Percentiles rank a stretch among this genome's conserved stretches.
Conservation (phyloP, 1,140 invertebrate species). For the Chironomus tepperi region DNA sequence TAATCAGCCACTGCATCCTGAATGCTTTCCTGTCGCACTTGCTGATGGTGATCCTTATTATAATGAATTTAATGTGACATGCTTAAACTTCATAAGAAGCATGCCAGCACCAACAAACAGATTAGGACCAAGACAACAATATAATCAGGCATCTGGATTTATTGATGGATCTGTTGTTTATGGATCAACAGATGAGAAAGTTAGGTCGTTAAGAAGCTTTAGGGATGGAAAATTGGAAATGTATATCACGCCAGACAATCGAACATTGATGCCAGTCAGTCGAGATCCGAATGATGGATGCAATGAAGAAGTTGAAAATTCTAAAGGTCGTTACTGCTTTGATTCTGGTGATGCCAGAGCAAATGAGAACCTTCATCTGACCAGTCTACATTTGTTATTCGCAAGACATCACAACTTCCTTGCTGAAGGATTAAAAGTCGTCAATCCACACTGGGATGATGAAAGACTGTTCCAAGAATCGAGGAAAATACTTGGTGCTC, state of each 20-base stretch:
- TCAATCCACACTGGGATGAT: conserved; percentile 80
- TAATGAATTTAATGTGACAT: conserved; percentile 52
- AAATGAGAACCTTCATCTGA: conserved; percentile 74
- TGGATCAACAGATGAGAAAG: conserved; percentile 48
- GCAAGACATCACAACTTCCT: conserved; percentile 77
- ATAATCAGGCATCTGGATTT: conserved; percentile 83
- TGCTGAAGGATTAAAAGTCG: conserved; percentile 47
- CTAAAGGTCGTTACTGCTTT: conserved; percentile 67
- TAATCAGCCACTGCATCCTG: conserved; percentile 49
- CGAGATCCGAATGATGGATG: conserved; percentile 63
- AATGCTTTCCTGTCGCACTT: conserved; percentile 69
- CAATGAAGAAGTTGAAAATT: conserved; percentile 54
- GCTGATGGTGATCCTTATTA: conserved; percentile 59
- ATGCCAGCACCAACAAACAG: conserved; percentile 80
- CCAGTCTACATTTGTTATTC: conserved; percentile 72
- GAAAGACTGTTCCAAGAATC: conserved; percentile 72
- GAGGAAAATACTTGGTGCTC: conserved; percentile 66
- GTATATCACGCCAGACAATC: conserved; percentile 51
- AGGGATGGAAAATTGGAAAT: conserved; percentile 53
- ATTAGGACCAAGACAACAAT: conserved; percentile 73
- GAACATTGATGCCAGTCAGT: conserved; percentile 61
- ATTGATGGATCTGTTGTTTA: conserved; percentile 87
- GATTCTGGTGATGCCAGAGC: conserved; percentile 65
- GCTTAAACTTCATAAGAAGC: conserved; percentile 77
- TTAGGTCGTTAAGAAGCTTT: conserved; percentile 36